Conservation (phyloP, 2,888 invertebrate species). For the Callyntrura guangdongensis region DNA sequence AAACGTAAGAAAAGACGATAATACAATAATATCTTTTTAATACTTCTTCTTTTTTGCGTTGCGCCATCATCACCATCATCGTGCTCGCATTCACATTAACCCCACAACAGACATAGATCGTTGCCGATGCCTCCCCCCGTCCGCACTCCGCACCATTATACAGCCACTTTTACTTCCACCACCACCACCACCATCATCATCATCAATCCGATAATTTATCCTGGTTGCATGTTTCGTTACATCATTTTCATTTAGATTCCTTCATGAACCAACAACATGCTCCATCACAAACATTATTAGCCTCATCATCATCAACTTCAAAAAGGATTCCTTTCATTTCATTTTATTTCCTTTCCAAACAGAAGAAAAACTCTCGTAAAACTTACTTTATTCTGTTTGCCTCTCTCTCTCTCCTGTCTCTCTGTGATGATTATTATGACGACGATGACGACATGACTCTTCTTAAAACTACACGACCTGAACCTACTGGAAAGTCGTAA, state of each 20-base stretch:
- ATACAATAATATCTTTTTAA: conserved; percentile 4
- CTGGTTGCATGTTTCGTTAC: conserved; percentile 64
- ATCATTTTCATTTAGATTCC: conserved; percentile 63
- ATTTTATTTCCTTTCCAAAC: conserved; percentile 39
- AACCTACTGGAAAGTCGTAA: conserved; percentile 72
- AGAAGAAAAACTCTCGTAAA: conserved; percentile 14
- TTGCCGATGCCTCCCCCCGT: too few relatives aligned
- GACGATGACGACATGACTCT: conserved; percentile 69
- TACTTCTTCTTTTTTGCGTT: conserved; percentile 7
- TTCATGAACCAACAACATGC: conserved; percentile 13
- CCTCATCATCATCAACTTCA: background rate
- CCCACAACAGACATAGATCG: too few relatives aligned
- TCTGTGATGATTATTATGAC: background rate
- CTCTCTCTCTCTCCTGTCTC: conserved; percentile 18
- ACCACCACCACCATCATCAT: background rate
- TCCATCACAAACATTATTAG: background rate
- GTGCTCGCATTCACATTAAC: too few relatives aligned
- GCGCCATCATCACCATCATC: background rate
- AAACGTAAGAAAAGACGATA: conserved; percentile 23
- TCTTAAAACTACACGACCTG: conserved; percentile 64
- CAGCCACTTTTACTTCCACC: too few relatives aligned
- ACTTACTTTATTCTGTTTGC: background rate
- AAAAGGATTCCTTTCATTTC: background rate
- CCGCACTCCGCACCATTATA: too few relatives aligned
- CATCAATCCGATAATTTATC: conserved; percentile 57